These are phyloP conservation scores for Strongylocentrotus purpuratus DNA, from an alignment of 35 echinoderm and acorn worm genomes.

Conservation along the genomic window DNA sequence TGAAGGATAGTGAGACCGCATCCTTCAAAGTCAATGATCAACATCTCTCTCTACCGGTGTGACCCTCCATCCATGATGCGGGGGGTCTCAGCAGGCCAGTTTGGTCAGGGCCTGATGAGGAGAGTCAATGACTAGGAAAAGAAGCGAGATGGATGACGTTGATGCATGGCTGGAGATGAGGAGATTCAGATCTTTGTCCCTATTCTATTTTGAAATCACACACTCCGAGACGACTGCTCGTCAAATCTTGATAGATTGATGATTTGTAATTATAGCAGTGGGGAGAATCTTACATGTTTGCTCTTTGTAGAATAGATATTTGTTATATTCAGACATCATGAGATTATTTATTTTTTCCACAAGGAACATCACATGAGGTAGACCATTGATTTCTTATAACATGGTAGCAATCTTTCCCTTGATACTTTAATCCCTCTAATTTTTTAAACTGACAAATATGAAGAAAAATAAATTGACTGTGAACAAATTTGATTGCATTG, in stretches of 20 bases:
- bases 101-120: not conserved
- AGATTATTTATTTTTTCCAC: too few species aligned
- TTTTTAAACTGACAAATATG: too few species aligned
- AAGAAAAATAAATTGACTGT: too few species aligned
- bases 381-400: too few species aligned
- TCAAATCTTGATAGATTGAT: slow-evolving; percentile 4
- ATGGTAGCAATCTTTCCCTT: too few species aligned
- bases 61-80: not conserved
- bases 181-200: not conserved
- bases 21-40: not conserved
- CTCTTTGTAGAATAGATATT: not conserved
- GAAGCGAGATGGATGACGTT: not conserved
- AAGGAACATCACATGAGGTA: too few species aligned
- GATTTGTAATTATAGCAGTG: not conserved
- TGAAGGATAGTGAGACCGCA: not conserved
- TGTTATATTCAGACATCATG: not conserved
- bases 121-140: not conserved
- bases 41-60: not conserved
- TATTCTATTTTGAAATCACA: not conserved
- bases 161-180: not conserved
- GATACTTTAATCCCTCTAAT: too few species aligned
- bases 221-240: not conserved
- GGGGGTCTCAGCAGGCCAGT: not conserved
- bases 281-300: not conserved
- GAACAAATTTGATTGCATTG: too few species aligned